Evolutionary conservation across 2,888 invertebrate species (phyloP), one percentile per base, ranked within the genome.

Genomic region (Limnephilus rhombicus): DNA sequence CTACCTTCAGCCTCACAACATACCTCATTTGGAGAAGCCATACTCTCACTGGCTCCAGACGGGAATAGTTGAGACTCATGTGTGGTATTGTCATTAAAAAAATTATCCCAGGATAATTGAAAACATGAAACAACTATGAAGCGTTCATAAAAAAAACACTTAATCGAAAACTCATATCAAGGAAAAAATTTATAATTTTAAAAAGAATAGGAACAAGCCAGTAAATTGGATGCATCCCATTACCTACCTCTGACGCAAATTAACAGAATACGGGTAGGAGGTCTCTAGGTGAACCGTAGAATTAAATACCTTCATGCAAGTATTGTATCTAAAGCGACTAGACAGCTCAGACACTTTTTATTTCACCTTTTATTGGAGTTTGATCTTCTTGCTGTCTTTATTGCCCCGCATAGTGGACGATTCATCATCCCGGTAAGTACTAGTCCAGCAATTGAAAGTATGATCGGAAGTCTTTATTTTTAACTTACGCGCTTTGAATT

Each of bases 401-500:
- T 86, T 86, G 86, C n/a, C 86, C 86, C 86, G 86, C 86, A 86
- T 86, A 49, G 86, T 86, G 45, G n/a, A 11, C 86, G 12, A 45
- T 45, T 49, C 45, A 86, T 86, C 86, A 86, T 86, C 86, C 37
- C 24, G 34, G 37, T 83, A 37, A 68, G 68, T 68, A 68, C 68
- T 18, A 68, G 68, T 9, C 24, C 24, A 24, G 68, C 68, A 68
- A 68, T 68, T 68, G 68, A 24, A 68, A n/a, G 68, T 37, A 37
- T 83, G 34, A 83, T 83, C 34, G 18, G 37, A 24, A 37, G 83
- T n/a, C 37, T 83, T 83, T 37, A 83, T 83, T 83, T 37, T 34
- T 83, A 34, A 41, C 37, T 37, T 37, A 31, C 83, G 24, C 37
- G 83, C 15, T 41, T 83, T 83, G 37, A 83, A 83, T 83, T 83